Base-by-base conservation (phyloP, 2,113 vertebrate genomes). In the Prunella himalayana region DNA sequence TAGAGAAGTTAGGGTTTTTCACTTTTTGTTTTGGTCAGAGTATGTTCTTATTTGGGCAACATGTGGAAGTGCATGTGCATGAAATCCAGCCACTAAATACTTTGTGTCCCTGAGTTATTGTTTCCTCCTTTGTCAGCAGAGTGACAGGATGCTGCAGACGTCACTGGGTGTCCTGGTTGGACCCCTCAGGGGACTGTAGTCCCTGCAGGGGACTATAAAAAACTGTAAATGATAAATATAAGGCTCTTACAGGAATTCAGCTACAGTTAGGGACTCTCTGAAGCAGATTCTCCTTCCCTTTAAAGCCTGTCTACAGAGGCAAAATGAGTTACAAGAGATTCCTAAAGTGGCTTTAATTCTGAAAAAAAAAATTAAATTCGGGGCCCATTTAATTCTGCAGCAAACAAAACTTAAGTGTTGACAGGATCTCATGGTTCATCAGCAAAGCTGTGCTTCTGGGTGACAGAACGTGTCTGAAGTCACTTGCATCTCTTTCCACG, bases 71-170 rank as follows among this genome's bases (percentile, higher is more conserved):
- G 60, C 61, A 72, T 72, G 69, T 87, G 69, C 35, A 9, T 83
- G 54, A 88, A 89, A 92, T 90, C 25, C 45, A 73, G 86, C 64
- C 71, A 33, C 63, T 64, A 47, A 94, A 94, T 78, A 80, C 83
- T 83, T 87, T 35, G 9, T 79, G 82, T 93, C 68, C 82, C 64
- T 13, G 2, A 75, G 72, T 77, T 87, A 57, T 37, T 89, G 68
- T 75, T 93, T 95, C 90, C 76, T 78, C 65, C 63, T 88, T 53
- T 81, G 93, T 97, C 96, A 97, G 94, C 96, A 95, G 85, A 83
- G 89, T 1, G 39, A 82, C 94, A 92, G 85, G 90, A 95, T 95
- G 92, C 91, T 93, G 69, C 92, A 35, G 37, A 76, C 83, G 65
- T 77, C 73, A 91, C 37, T 4, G 54, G 50, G 85, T 91, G 75